Conservation (phyloP, 2,113 vertebrate genomes). For the Caretta caretta region DNA sequence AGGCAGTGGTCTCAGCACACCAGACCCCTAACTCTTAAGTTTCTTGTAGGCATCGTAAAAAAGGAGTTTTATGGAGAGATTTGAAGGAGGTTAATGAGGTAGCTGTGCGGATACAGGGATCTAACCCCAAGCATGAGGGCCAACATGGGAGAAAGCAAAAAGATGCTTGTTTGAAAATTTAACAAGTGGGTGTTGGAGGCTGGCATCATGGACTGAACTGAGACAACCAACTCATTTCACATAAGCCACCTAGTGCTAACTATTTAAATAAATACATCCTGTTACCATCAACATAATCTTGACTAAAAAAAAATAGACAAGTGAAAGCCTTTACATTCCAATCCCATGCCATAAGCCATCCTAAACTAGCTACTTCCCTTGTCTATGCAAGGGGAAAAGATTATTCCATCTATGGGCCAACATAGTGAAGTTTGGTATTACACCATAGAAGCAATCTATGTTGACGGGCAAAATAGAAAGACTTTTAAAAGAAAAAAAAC, state of each 20-base stretch:
- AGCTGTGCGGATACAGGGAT: background rate
- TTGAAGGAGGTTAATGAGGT: background rate
- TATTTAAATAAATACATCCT: background rate
- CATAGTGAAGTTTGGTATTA: background rate
- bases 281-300: background rate
- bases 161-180: background rate
- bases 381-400: background rate
- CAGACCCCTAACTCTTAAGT: background rate
- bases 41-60: background rate
- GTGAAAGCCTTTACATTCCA: background rate
- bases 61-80: background rate
- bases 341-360: background rate
- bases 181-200: background rate
- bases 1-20: background rate
- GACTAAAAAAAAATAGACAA: background rate
- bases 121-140: background rate
- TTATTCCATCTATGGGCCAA: rapidly evolving
- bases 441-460: rapidly evolving
- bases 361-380: background rate
- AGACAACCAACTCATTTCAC: background rate
- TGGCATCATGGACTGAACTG: background rate
- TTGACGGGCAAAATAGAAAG: background rate
- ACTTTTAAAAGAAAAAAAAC: background rate
- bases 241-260: background rate
- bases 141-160: background rate